phyloP scores from a whole-genome alignment of 2,797 vertebrate genomes.

The Prionace glauca region DNA sequence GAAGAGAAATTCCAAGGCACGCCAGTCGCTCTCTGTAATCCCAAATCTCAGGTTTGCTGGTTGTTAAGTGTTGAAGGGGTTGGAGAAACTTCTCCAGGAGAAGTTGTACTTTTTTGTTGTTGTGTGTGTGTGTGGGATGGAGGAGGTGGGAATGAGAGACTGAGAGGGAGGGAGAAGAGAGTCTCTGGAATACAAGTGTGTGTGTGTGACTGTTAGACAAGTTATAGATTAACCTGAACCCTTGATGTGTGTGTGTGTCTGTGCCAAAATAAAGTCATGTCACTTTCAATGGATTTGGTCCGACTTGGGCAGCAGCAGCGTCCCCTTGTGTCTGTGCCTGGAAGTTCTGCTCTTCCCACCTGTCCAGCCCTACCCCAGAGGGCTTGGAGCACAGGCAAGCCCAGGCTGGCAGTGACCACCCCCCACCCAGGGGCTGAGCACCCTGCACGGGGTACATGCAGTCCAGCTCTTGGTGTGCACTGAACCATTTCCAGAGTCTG shows the following conservation, averaged over 20 bases:
- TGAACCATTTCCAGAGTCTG: background rate
- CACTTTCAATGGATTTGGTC: background rate
- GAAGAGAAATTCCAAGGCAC: background rate
- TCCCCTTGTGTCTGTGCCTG: background rate
- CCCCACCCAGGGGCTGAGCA: background rate
- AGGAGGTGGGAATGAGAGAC: too few relatives aligned
- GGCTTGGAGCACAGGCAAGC: background rate
- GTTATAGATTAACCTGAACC: background rate
- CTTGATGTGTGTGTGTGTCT: background rate
- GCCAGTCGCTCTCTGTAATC: background rate
- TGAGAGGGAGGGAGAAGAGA: background rate
- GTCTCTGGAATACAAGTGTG: background rate
- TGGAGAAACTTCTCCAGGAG: background rate
- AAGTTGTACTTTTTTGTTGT: too few relatives aligned
- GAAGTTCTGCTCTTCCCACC: background rate
- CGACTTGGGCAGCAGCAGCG: background rate
- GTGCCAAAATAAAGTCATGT: background rate
- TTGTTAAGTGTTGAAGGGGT: background rate
- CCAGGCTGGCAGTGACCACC: background rate
- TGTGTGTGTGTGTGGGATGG: too few relatives aligned
- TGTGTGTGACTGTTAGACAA: background rate
- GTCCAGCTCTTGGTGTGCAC: background rate
- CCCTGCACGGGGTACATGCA: background rate
- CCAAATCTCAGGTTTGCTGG: background rate
- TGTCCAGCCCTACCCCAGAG: background rate